Percentiles rank a stretch among this genome's conserved stretches.
Evolutionary conservation across 2,797 vertebrate genomes (phyloP).

Genomic region (Epinephelus coioides): DNA sequence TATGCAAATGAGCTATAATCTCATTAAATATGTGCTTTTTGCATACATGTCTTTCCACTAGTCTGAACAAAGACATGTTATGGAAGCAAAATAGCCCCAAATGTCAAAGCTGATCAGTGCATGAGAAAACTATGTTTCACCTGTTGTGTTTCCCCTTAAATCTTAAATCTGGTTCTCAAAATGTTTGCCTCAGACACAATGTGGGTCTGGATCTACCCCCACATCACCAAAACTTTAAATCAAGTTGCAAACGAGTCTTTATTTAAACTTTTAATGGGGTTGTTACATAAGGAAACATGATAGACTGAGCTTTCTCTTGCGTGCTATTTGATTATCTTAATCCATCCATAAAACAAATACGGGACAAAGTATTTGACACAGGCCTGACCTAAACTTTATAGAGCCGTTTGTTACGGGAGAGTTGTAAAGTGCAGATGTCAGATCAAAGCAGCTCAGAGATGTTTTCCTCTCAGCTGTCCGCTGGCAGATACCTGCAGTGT

Average conservation of each 20-base stretch:
- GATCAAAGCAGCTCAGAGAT: conserved; percentile 55
- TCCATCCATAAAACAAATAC: background rate
- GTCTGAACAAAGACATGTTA: too few relatives aligned
- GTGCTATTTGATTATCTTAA: background rate
- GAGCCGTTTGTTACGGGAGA: conserved; percentile 2
- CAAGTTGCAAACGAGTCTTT: background rate
- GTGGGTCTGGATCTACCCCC: background rate
- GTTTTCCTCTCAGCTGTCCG: conserved; percentile 64
- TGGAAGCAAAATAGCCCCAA: too few relatives aligned
- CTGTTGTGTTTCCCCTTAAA: too few relatives aligned
- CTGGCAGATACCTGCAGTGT: conserved; percentile 42
- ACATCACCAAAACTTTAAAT: background rate
- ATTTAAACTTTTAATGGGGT: background rate
- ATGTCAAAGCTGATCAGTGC: too few relatives aligned
- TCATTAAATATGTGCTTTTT: too few relatives aligned
- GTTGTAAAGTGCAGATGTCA: conserved; percentile 45
- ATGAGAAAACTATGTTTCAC: too few relatives aligned
- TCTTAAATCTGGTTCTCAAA: background rate
- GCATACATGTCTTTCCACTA: too few relatives aligned
- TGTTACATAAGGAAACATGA: background rate
- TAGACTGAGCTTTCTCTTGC: background rate
- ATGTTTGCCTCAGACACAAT: background rate
- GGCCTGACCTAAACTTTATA: conserved; percentile 1
- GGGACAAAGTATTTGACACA: background rate
- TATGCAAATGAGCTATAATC: too few relatives aligned